Percentiles rank a stretch among this genome's conserved stretches.
These are phyloP conservation scores for Ochotona princeps DNA, from an alignment of 2,113 vertebrate species.

Conservation along the genomic window DNA sequence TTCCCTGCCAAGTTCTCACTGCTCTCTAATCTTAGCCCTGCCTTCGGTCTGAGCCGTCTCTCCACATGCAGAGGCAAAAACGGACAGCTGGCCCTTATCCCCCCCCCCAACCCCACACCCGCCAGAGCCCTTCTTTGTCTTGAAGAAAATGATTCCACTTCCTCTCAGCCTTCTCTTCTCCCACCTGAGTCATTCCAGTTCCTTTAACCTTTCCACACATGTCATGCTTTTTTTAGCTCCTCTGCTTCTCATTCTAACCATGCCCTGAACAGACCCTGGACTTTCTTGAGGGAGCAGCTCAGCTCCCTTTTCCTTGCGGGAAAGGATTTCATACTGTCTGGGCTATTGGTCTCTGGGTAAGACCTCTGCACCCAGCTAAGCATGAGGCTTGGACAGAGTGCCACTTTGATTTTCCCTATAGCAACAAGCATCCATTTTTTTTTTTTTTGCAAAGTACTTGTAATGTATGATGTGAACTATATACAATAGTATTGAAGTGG, in stretches of 20 bases:
- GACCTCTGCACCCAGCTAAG: neutral
- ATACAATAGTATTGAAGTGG: neutral
- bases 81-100: slow-evolving; percentile 77
- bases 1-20: slow-evolving; percentile 79
- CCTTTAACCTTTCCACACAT: slow-evolving; percentile 68
- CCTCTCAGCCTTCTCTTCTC: slow-evolving; percentile 62
- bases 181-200: slow-evolving; percentile 66
- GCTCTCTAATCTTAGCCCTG: slow-evolving; percentile 82
- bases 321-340: neutral
- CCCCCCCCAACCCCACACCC: slow-evolving; percentile 32
- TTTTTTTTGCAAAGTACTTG: neutral
- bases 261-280: neutral
- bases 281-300: neutral
- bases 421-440: slow-evolving; percentile 8
- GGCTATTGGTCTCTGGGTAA: neutral
- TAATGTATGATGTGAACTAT: slow-evolving; percentile 27
- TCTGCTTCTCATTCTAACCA: slow-evolving; percentile 51
- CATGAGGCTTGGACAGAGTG: neutral
- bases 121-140: slow-evolving; percentile 60
- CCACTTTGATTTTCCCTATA: neutral
- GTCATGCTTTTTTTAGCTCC: slow-evolving; percentile 31
- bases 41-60: slow-evolving; percentile 77
- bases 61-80: slow-evolving; percentile 56
- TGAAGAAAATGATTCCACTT: slow-evolving; percentile 62
- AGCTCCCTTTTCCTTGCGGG: too few species aligned